A percentile compares a stretch with the other conserved stretches of the same genome.
Evolutionary conservation across 2,888 invertebrate genomes (phyloP).

Genomic region (Chymomyza caudatula): DNA sequence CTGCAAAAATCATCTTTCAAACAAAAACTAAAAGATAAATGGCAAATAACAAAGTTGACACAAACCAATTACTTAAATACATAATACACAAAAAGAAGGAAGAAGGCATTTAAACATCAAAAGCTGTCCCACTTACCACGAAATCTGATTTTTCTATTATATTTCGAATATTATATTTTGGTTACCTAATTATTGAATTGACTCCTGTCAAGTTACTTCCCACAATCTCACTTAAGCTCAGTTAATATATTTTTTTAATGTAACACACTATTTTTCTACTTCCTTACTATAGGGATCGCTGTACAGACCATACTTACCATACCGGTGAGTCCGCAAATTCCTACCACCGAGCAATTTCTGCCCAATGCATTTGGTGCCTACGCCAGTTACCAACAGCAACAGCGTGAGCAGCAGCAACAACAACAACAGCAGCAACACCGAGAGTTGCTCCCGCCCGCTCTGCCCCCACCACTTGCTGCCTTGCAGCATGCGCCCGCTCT

Average conservation of each 20-base stretch:
- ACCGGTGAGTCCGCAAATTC: slow-evolving; percentile 91
- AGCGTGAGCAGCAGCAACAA: slow-evolving; percentile 53
- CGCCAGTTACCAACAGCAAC: slow-evolving; percentile 68
- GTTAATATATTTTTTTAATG: not conserved
- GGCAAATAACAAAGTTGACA: too few species aligned
- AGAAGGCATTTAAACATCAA: too few species aligned
- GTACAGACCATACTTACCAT: slow-evolving; percentile 97
- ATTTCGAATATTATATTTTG: too few species aligned
- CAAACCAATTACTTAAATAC: too few species aligned
- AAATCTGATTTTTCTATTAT: too few species aligned
- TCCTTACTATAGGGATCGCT: slow-evolving; percentile 85
- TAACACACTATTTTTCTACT: not conserved
- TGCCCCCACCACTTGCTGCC: slow-evolving; percentile 77
- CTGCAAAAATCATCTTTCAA: too few species aligned
- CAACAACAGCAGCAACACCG: slow-evolving; percentile 57
- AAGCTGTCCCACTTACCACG: too few species aligned
- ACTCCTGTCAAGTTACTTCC: too few species aligned
- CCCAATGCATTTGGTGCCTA: slow-evolving; percentile 75
- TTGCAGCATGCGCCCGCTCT: slow-evolving; percentile 75
- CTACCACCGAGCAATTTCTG: slow-evolving; percentile 82
- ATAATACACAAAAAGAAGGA: too few species aligned
- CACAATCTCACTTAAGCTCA: too few species aligned
- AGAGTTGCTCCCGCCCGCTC: slow-evolving; percentile 53
- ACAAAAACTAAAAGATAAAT: too few species aligned
- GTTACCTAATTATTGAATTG: too few species aligned